phyloP scores from a whole-genome alignment of 1,140 invertebrate genomes.

The Onthophagus taurus region DNA sequence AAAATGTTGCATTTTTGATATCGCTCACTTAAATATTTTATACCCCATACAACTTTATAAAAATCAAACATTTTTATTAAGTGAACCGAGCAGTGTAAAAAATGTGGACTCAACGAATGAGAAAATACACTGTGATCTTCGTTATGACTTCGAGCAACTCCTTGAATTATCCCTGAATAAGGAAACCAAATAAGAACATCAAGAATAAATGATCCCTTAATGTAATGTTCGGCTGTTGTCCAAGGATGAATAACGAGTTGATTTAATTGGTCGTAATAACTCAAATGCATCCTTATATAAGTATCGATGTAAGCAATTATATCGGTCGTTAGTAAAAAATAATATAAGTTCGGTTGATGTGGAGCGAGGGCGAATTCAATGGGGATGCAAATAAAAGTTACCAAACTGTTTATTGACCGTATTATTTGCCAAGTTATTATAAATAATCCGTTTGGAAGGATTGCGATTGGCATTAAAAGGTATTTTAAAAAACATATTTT shows the following conservation, averaged over 20 bases:
- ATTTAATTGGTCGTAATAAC: constrained; percentile 39
- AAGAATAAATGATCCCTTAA: constrained; percentile 35
- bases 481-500: constrained; percentile 37
- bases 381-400: constrained; percentile 36
- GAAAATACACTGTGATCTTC: constrained; percentile 33
- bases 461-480: constrained; percentile 37
- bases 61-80: constrained; percentile 39
- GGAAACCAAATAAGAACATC: constrained; percentile 40
- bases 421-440: constrained; percentile 38
- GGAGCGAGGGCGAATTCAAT: constrained; percentile 34
- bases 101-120: constrained; percentile 29
- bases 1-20: constrained; percentile 38
- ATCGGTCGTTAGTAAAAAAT: constrained; percentile 33
- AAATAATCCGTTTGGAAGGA: constrained; percentile 39
- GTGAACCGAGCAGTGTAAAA: constrained; percentile 35
- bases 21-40: constrained; percentile 36
- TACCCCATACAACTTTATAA: constrained; percentile 36
- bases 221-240: constrained; percentile 39
- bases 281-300: constrained; percentile 40
- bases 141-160: constrained; percentile 35
- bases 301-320: constrained; percentile 38
- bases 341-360: constrained; percentile 32
- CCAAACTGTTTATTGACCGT: constrained; percentile 33
- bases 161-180: constrained; percentile 36
- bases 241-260: constrained; percentile 42